Evolutionary conservation across 64 coral and sea anemone genomes (phyloP), one percentile per base, ranked within the genome.

Genomic region (Dendrophyllia cribrosa): DNA sequence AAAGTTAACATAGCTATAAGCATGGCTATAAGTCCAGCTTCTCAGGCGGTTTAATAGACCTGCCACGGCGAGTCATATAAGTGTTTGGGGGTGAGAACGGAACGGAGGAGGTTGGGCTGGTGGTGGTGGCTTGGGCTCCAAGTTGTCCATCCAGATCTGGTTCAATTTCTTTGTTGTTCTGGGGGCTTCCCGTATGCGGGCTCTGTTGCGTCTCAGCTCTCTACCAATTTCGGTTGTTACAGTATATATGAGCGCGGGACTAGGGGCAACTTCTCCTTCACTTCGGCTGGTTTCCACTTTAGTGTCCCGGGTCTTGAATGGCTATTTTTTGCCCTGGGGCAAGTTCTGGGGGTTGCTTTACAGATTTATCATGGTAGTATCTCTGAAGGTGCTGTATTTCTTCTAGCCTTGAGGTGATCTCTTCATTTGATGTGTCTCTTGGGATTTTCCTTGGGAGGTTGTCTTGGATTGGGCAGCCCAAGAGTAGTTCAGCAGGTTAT

Each of bases 401-500:
- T 17, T 60, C 15, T 4, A 96, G 71, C 20, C 95, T 92, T 51
- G 82, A 48, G 34, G 43, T 70, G 10, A 96, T 64, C n/a, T 84
- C 94, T 46, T 96, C 77, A 44, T 60, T 91, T 60, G n/a, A 17
- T 0, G 45, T 23, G 73, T 80, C 72, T 79, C 88, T 78, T 72
- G 48, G 75, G 9, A 95, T 79, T 43, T 79, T 88, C 6, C 89
- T 82, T 16, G 83, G 81, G 20, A 91, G 73, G 74, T 85, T 74
- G 51, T 95, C 88, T 46, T 88, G 84, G 4, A 94, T 88, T 5
- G 80, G 26, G 59, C 83, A 66, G 53, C 94, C 85, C 0, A 96
- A 26, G n/a, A 93, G 62, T n/a, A 90, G 63, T 68, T 96, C 90
- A 51, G 90, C 51, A 53, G 94, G 89, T 76, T 89, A 83, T 52